Base-by-base conservation (phyloP, 2,113 vertebrate genomes). In the Grantiella picta region DNA sequence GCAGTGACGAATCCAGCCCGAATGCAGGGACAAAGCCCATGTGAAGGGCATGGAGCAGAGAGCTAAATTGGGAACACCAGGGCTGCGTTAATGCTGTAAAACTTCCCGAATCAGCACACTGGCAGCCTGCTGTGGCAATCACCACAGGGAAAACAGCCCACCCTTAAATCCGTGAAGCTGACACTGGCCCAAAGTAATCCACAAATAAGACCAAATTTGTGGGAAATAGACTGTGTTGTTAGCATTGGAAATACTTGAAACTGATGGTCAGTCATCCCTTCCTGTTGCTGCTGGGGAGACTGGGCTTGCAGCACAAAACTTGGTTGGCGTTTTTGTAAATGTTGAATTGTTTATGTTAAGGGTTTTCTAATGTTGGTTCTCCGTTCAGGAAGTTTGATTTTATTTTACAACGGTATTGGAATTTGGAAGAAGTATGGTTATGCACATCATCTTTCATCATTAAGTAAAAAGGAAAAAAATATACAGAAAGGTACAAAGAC, bases 31-130 rank as follows among this genome's bases (percentile, higher is more conserved):
- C 89, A 86, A 88, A 95, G 86, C 95, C 1, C 5, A 50, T 35
- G 66, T 63, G 91, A 96, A 93, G 91, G 93, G 54, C 87, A 92
- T 0, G 2, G 86, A 86, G 36, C 79, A 85, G 87, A 72, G 80
- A 96, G 57, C 94, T 86, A 73, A 94, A 75, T 68, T 45, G 8
- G 66, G 87, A 76, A 79, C 42, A 23, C 78, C 29, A 59, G 71
- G 71, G 64, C 88, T 94, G 76, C 4, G 14, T 94, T 95, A 92
- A 81, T 79, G 71, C 36, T 71, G 60, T 76, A 66, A 91, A 95
- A 79, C 85, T 94, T 82, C 81, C 42, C 28, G 31, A 90, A 94
- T 91, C 91, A 93, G 92, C 92, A 96, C 53, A 33, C 73, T 76
- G 60, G 75, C 76, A 91, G 70, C 73, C 75, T 90, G 24, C 92